Percentiles rank a stretch among this genome's conserved stretches.
phyloP scores from a whole-genome alignment of 2,888 invertebrate species.

The Stramonita haemastoma region DNA sequence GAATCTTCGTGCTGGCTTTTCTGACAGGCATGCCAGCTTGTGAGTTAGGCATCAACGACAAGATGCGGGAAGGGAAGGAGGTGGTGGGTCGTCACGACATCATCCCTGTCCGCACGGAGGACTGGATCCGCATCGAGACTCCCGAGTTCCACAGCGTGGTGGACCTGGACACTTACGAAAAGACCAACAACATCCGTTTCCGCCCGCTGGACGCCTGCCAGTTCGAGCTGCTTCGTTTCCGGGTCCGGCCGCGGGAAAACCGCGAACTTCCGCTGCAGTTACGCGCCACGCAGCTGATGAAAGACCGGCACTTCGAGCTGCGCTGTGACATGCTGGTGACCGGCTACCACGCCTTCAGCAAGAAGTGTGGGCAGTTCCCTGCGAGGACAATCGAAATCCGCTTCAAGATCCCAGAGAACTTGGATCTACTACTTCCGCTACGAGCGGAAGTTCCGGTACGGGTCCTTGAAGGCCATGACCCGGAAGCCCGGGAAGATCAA shows the following conservation, averaged over 20 bases:
- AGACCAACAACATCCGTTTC: slow-evolving; percentile 77
- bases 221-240: slow-evolving; percentile 96
- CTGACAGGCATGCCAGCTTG: slow-evolving; percentile 96
- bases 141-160: slow-evolving; percentile 96
- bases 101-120: slow-evolving; percentile 93
- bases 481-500: slow-evolving; percentile 81
- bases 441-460: slow-evolving; percentile 97
- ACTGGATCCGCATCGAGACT: slow-evolving; percentile 97
- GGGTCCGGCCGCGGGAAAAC: slow-evolving; percentile 85
- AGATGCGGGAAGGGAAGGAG: slow-evolving; percentile 98
- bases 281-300: slow-evolving; percentile 86
- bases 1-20: slow-evolving; percentile 97
- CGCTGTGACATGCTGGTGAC: slow-evolving; percentile 97
- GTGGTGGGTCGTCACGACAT: slow-evolving; percentile 99
- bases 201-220: slow-evolving; percentile 97
- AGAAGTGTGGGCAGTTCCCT: slow-evolving; percentile 90
- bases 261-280: slow-evolving; percentile 97
- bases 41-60: slow-evolving; percentile 97
- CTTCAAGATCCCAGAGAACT: slow-evolving; percentile 96
- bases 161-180: slow-evolving; percentile 92
- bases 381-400: slow-evolving; percentile 89
- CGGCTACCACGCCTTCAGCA: slow-evolving; percentile 95
- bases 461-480: slow-evolving; percentile 95
- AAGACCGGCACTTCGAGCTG: slow-evolving; percentile 87
- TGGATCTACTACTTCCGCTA: slow-evolving; percentile 99